A percentile compares a stretch with the other conserved stretches of the same genome.
Conservation (phyloP, 2,888 invertebrate species). For the Dicyrtoma fusca region DNA sequence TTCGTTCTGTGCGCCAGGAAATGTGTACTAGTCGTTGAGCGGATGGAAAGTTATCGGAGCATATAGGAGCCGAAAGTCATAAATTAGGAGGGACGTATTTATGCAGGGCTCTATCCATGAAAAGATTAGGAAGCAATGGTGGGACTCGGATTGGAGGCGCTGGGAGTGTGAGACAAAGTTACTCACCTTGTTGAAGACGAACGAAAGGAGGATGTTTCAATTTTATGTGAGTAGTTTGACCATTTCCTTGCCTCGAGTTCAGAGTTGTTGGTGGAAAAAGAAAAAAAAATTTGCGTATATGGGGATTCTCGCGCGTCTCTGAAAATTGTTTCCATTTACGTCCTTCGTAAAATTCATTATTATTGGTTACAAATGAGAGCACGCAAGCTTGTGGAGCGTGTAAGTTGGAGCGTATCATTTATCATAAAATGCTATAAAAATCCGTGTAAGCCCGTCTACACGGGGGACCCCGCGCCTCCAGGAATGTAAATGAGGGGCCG, state of each 20-base stretch:
- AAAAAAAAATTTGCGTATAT: slow-evolving; percentile 23
- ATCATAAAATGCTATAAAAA: slow-evolving; percentile 31
- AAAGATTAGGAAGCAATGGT: slow-evolving; percentile 10
- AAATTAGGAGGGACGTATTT: not conserved
- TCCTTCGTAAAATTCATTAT: slow-evolving; percentile 16
- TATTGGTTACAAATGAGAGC: slow-evolving; percentile 34
- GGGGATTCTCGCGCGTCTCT: slow-evolving; percentile 21
- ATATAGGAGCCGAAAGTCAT: not conserved
- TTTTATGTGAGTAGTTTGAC: slow-evolving; percentile 32
- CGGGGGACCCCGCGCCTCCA: too few relatives aligned
- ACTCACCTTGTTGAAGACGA: not conserved
- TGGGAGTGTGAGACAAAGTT: slow-evolving; percentile 21
- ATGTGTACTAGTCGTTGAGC: not conserved
- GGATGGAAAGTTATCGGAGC: not conserved
- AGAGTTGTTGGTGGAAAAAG: slow-evolving; percentile 12
- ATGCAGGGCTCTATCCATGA: not conserved
- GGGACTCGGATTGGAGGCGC: too few relatives aligned
- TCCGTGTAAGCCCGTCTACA: slow-evolving; percentile 1
- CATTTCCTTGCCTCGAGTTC: slow-evolving; percentile 11
- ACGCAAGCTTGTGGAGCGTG: slow-evolving; percentile 22
- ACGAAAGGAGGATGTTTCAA: slow-evolving; percentile 21
- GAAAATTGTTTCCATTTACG: slow-evolving; percentile 33
- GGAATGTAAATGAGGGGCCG: too few relatives aligned
- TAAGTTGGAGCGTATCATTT: slow-evolving; percentile 22
- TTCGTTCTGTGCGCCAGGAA: too few relatives aligned